Percentiles rank a stretch among this genome's conserved stretches.
phyloP scores from a whole-genome alignment of 2,113 vertebrate species.

The Tinamus guttatus region DNA sequence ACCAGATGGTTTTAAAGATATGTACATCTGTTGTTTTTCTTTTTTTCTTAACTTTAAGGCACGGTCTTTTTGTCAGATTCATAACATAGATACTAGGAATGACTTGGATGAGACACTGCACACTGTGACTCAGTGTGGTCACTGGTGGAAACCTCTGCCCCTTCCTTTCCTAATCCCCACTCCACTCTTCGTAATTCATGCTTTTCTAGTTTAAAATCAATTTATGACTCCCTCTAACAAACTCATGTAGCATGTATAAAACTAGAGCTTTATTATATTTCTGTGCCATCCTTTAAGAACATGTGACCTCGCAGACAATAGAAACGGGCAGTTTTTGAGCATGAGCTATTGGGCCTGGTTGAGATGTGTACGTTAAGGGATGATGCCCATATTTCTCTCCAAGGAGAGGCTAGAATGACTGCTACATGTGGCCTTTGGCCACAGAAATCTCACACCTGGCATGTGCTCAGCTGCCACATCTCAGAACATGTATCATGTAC shows the following conservation, averaged over 20 bases:
- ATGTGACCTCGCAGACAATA: not conserved
- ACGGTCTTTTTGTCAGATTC: not conserved
- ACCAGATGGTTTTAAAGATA: not conserved
- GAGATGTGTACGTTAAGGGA: not conserved
- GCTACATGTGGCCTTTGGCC: not conserved
- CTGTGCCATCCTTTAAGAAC: not conserved
- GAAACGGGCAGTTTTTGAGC: not conserved
- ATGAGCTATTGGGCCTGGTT: no score
- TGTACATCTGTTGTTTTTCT: not conserved
- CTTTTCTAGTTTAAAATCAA: not conserved
- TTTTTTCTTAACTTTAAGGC: not conserved
- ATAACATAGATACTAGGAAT: not conserved
- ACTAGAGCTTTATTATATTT: not conserved
- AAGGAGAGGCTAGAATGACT: not conserved
- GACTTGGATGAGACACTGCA: not conserved
- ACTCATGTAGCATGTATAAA: not conserved
- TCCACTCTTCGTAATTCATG: not conserved
- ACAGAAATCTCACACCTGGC: not conserved
- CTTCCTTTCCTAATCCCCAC: not conserved
- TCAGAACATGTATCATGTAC: not conserved
- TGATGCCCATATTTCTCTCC: not conserved
- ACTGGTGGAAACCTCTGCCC: no score
- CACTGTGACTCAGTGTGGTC: not conserved
- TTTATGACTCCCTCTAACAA: not conserved
- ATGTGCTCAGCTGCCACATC: not conserved